Conservation (phyloP, 2,888 invertebrate genomes). For the Boloria selene region DNA sequence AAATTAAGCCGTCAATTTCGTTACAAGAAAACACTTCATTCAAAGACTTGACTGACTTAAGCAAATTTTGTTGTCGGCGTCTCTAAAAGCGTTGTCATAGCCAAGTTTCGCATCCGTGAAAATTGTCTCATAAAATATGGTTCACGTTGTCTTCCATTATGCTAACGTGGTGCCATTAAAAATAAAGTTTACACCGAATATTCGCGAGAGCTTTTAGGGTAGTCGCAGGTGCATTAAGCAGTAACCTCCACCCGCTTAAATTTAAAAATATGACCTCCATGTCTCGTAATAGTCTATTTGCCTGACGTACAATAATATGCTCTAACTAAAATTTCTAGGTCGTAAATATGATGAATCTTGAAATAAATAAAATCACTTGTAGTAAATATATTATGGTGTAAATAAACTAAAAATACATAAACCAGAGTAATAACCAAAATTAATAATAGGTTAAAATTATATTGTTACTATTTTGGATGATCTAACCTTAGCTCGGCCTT, state of each 20-base stretch:
- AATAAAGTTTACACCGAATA: conserved; percentile 72
- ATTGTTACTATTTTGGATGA: too few relatives aligned
- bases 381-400: background rate
- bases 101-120: conserved; percentile 72
- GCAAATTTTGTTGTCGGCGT: conserved; percentile 51
- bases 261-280: conserved; percentile 64
- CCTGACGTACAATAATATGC: conserved; percentile 27
- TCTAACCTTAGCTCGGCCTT: too few relatives aligned
- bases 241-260: conserved; percentile 64
- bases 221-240: conserved; percentile 77
- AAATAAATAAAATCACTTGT: background rate
- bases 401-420: background rate
- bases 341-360: background rate
- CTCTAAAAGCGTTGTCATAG: conserved; percentile 70
- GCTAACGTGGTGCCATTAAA: conserved; percentile 74
- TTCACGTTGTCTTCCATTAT: conserved; percentile 75
- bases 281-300: conserved; percentile 44
- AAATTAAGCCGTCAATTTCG: conserved; percentile 43
- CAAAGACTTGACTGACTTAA: conserved; percentile 46
- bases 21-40: conserved; percentile 44
- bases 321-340: conserved; percentile 21
- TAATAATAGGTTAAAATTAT: too few relatives aligned
- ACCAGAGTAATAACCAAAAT: too few relatives aligned
- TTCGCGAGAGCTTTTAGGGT: conserved; percentile 71
- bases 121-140: conserved; percentile 75